These are phyloP conservation scores for Lepidostoma basale DNA, from an alignment of 1,140 invertebrate genomes.

Conservation along the genomic window DNA sequence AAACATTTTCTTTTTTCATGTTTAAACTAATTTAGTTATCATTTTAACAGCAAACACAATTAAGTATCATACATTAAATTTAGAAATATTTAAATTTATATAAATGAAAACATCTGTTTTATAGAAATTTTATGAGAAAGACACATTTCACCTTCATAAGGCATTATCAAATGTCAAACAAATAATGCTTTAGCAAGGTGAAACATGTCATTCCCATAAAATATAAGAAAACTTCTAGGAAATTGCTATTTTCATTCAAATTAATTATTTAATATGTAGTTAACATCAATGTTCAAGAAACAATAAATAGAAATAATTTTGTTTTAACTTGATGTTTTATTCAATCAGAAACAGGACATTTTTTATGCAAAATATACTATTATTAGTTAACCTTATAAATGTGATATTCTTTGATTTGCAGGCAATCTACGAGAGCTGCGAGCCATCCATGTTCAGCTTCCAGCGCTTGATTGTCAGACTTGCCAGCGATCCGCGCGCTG, in stretches of 20 bases:
- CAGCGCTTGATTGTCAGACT: slow-evolving; percentile 83
- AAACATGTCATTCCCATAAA: too few relatives aligned
- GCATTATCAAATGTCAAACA: too few relatives aligned
- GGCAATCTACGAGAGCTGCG: slow-evolving; percentile 83
- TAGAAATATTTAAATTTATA: background rate
- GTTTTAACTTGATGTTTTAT: background rate
- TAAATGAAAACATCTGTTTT: background rate
- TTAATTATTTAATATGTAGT: background rate
- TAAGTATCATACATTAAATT: slow-evolving; percentile 34
- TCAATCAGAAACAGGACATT: background rate
- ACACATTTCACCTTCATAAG: too few relatives aligned
- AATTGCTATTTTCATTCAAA: background rate
- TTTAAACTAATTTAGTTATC: slow-evolving; percentile 19
- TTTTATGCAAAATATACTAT: background rate
- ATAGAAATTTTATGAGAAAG: background rate
- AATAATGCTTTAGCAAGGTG: too few relatives aligned
- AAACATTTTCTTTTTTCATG: slow-evolving; percentile 36
- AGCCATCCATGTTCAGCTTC: slow-evolving; percentile 89
- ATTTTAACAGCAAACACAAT: slow-evolving; percentile 25
- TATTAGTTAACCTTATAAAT: background rate
- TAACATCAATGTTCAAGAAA: background rate
- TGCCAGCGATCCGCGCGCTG: slow-evolving; percentile 71
- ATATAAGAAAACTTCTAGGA: too few relatives aligned
- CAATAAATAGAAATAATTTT: background rate
- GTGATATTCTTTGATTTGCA: slow-evolving; percentile 49